Conservation (phyloP, 1,140 invertebrate genomes). For the Hirudo medicinalis region DNA sequence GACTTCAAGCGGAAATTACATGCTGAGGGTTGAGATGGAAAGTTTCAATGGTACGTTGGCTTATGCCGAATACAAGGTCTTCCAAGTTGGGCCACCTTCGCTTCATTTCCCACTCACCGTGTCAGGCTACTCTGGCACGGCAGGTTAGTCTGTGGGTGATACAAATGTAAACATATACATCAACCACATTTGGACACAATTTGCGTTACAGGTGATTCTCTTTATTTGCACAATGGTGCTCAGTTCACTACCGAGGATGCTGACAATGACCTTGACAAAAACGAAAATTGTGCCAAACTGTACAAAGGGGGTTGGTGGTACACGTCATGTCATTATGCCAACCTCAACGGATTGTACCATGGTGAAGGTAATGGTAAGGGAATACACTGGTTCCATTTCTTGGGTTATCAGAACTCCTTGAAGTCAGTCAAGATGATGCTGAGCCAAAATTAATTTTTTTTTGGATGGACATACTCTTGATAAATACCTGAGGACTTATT, state of each 20-base stretch:
- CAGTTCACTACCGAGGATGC: constrained; percentile 9
- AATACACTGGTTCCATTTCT: no score
- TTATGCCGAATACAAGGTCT: neutral
- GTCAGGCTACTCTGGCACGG: neutral
- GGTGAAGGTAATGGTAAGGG: neutral
- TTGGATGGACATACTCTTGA: no score
- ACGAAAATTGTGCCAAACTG: constrained; percentile 10
- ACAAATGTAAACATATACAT: no score
- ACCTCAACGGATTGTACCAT: constrained; percentile 17
- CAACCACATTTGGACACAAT: no score
- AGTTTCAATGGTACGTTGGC: neutral
- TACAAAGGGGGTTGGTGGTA: constrained; percentile 20
- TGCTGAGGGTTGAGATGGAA: neutral
- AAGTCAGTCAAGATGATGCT: no score
- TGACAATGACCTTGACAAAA: neutral
- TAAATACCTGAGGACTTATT: no score
- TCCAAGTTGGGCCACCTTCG: neutral
- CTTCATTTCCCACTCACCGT: neutral
- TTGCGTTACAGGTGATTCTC: constrained; percentile 14
- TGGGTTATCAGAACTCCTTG: no score
- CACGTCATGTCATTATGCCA: constrained; percentile 16
- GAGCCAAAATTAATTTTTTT: no score
- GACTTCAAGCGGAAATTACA: neutral
- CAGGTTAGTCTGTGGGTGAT: neutral
- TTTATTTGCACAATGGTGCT: constrained; percentile 8